phyloP scores from a whole-genome alignment of 2,113 vertebrate genomes.

The Laterallus jamaicensis region DNA sequence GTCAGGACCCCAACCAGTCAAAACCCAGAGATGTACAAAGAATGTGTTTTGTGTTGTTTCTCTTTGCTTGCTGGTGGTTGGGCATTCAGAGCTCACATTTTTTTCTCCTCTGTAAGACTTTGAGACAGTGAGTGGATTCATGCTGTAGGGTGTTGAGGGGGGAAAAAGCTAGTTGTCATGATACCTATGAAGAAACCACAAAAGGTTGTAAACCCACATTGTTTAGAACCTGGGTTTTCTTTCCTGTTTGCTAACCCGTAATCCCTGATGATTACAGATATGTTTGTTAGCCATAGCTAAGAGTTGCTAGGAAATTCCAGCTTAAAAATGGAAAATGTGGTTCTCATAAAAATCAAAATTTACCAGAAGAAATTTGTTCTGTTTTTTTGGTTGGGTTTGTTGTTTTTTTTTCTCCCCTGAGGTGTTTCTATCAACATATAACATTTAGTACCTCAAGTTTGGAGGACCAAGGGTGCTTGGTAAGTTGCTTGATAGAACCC shows the following conservation, averaged over 20 bases:
- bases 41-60: background rate
- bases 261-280: background rate
- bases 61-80: conserved; percentile 27
- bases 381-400: background rate
- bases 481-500: background rate
- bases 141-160: background rate
- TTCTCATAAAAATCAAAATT: conserved; percentile 51
- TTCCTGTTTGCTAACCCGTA: background rate
- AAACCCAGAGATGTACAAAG: background rate
- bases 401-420: background rate
- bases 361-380: conserved; percentile 18
- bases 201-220: conserved; percentile 35
- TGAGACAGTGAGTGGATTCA: background rate
- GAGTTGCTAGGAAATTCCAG: conserved; percentile 54
- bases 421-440: background rate
- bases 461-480: background rate
- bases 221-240: conserved; percentile 50
- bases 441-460: background rate
- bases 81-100: background rate
- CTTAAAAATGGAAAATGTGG: conserved; percentile 59
- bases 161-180: background rate
- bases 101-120: conserved; percentile 1
- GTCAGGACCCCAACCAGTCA: conserved; percentile 48
- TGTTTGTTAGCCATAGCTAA: conserved; percentile 15
- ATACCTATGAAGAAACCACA: background rate